Base-by-base conservation (phyloP, 2,113 vertebrate genomes). In the Formicarius rufipectus region DNA sequence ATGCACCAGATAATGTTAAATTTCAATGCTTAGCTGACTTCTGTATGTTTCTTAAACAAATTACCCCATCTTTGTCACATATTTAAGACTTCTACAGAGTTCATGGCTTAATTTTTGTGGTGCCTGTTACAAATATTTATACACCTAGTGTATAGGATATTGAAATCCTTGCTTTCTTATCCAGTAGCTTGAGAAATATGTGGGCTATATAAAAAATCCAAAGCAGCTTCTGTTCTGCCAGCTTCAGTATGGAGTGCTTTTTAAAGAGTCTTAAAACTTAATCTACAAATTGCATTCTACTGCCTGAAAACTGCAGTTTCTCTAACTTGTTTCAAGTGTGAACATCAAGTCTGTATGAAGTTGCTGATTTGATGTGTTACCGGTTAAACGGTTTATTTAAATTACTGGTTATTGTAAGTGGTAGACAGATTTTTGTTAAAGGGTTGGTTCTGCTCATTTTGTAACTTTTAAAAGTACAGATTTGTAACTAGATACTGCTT, bases 371-470 rank as follows among this genome's bases (percentile, higher is more conserved):
- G 62, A 95, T 75, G 75, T 6, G 0, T 58, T 66, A 39, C 30
- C 58, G 31, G 28, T 90, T 75, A 76, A 95, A 53, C 24, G 12
- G 25, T 73, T 87, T 28, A 58, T 94, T 66, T 78, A 74, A 90
- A 31, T 90, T 68, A 69, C 6, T 4, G 2, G 58, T 93, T 91
- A 59, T 50, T 86, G 35, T 89, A 87, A 69, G 64, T 84, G 23
- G 28, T 93, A 69, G 81, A 67, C 27, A 37, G 33, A 37, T 69
- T 93, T 94, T 62, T 94, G 64, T 94, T 94, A 53, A 53, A 67
- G 94, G 33, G 11, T 90, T 90, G 72, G 10, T 78, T 91, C 77
- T 89, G 20, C 76, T 89, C 25, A 15, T 25, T 92, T 95, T 92
- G 63, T 95, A 92, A 77, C 50, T 72, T 47, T 84, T 83, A 85